Evolutionary conservation across 2,888 invertebrate genomes (phyloP).

Genomic region (Proisotoma minuta): DNA sequence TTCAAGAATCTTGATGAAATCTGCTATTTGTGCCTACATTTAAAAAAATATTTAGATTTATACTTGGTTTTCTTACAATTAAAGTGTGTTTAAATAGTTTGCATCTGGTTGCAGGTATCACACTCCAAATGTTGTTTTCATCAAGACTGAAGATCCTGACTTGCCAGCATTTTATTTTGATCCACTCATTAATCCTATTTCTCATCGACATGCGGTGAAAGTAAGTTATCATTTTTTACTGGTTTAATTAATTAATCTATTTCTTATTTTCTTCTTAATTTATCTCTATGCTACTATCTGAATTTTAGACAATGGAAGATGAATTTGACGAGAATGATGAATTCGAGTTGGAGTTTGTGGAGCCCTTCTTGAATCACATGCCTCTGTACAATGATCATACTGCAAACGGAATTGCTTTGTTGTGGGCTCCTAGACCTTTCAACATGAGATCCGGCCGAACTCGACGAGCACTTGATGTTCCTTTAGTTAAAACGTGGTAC

Average conservation of each 20-base stretch:
- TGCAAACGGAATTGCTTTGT: constrained; percentile 91
- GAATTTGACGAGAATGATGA: constrained; percentile 84
- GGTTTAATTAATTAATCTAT: constrained; percentile 21
- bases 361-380: constrained; percentile 88
- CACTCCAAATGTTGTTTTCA: constrained; percentile 97
- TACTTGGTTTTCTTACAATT: neutral
- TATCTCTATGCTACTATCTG: neutral
- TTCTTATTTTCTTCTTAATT: neutral
- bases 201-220: constrained; percentile 84
- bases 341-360: constrained; percentile 81
- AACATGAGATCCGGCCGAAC: constrained; percentile 91
- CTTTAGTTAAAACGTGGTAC: constrained; percentile 96
- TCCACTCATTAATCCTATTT: constrained; percentile 98
- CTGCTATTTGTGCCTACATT: constrained; percentile 22
- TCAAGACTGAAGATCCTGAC: constrained; percentile 99
- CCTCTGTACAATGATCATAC: constrained; percentile 98
- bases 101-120: constrained; percentile 73
- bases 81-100: neutral
- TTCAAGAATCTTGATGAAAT: neutral
- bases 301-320: constrained; percentile 32
- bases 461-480: constrained; percentile 92
- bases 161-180: constrained; percentile 99
- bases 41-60: constrained; percentile 9
- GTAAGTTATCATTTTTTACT: constrained; percentile 51
- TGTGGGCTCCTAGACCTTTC: constrained; percentile 98